Evolutionary conservation across 2,888 invertebrate species (phyloP), one percentile per base, ranked within the genome.

Genomic region (Heliconius erato): DNA sequence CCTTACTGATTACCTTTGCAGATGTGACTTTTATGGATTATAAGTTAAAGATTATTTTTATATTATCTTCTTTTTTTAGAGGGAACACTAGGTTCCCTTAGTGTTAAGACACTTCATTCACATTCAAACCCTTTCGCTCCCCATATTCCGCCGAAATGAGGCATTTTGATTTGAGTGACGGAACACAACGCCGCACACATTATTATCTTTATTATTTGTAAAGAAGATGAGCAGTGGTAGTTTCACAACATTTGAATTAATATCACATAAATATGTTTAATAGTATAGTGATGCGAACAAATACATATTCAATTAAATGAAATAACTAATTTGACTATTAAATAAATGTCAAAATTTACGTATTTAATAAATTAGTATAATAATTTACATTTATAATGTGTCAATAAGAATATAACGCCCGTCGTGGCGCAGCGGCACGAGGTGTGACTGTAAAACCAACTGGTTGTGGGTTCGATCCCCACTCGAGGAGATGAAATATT

Each of bases 311-410:
- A 44, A 72, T 72, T 44, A 72, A 72, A 72, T 26, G 16, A 2
- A 16, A 44, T n/a, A 44, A 72, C 71, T 16, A 44, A 72, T 72
- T 71, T 40, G 71, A 72, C 44, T 40, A 72, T 44, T 72, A 63
- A 32, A 7, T 74, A 16, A 76, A 76, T 59, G 44, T 7, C 23
- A 59, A 63, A 76, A 63, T 63, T 63, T 76, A 59, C n/a, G 35
- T 35, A 63, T 63, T 14, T n/a, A 32, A n/a, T 63, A 32, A 59
- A 23, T 76, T 59, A 59, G 14, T 76, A 63, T n/a, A 63, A 63
- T 63, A n/a, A 32, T 28, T 28, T 28, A 54, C 23, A 32, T 74
- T 23, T 74, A 49, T 32, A 59, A 74, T 59, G 54, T 23, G 69
- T 49, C 28, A 32, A 54, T 23, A 28, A 23, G 19, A 74, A 74